Evolutionary conservation across 2,888 invertebrate species (phyloP), one percentile per base, ranked within the genome.

Genomic region (Stenodera caucasica): DNA sequence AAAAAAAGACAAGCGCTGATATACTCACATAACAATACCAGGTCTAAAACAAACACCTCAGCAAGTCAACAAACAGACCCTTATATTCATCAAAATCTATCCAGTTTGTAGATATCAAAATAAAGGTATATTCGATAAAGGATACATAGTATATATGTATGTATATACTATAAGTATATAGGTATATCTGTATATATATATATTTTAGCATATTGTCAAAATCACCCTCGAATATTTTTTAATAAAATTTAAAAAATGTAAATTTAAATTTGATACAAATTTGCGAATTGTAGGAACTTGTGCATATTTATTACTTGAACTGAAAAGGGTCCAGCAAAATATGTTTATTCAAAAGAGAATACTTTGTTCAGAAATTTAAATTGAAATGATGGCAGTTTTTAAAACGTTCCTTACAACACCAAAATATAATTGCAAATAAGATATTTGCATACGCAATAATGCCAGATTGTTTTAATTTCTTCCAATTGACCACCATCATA

Each of bases 261-360:
- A 77, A 79, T 79, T 77, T 70, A 71, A 73, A 76, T 76, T 76
- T 75, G 74, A 75, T 76, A 76, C 74, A 78, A 77, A 78, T 77
- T 78, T 71, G 72, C 66, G 75, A 77, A 77, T 77, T 74, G 77
- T 67, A 49, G 68, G 72, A 73, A 75, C 73, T 75, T 75, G 72
- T 74, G 77, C 76, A 78, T 78, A 78, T 78, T 77, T 78, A 78
- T 78, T 75, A 75, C 71, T 61, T 67, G 67, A n/a, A 66, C 69
- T 64, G 70, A 67, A 72, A 71, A 70, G 72, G 74, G 72, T 72
- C 73, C 72, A 63, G 33, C 65, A 70, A 75, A 77, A 77, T 74
- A 76, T 78, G 77, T 78, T 78, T 78, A 78, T 78, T 78, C 78
- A 78, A 76, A 76, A 74, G 76, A 71, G 70, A 75, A 72, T 70